Evolutionary conservation across 2,113 vertebrate species (phyloP).

Genomic region (Otolemur garnettii): DNA sequence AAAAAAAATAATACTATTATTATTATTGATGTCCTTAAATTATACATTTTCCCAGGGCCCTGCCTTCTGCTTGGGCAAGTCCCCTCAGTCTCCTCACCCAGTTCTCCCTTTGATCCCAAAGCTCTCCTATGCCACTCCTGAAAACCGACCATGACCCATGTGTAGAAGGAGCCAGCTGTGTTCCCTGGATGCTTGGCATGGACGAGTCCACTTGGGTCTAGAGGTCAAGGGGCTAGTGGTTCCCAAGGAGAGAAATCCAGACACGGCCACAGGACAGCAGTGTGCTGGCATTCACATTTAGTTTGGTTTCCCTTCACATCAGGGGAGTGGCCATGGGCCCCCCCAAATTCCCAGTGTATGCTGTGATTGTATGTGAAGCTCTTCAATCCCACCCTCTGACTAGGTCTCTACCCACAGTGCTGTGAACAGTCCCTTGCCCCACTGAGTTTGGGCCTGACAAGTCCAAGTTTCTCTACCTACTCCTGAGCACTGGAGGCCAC

Average conservation of each 20-base stretch:
- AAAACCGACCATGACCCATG: neutral
- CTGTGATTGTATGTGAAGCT: neutral
- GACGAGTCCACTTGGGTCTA: neutral
- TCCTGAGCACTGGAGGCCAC: neutral
- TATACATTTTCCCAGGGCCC: conserved; percentile 85
- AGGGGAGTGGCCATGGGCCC: neutral
- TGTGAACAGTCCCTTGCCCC: neutral
- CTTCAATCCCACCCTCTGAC: neutral
- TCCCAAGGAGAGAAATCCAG: neutral
- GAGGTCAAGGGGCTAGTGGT: neutral
- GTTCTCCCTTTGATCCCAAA: neutral
- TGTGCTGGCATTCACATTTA: neutral
- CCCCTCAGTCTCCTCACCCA: neutral
- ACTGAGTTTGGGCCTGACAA: neutral
- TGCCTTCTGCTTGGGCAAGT: conserved; percentile 73
- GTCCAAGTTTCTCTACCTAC: neutral
- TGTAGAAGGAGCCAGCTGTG: neutral
- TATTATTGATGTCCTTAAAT: conserved; percentile 87
- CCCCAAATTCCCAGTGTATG: conserved; percentile 68
- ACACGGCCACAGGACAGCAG: neutral
- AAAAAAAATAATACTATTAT: conserved; percentile 87
- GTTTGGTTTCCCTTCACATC: neutral
- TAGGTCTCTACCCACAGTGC: neutral
- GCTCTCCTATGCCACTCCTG: neutral
- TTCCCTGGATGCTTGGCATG: neutral